Percentiles rank a stretch among this genome's conserved stretches.
These are phyloP conservation scores for Amphiprion percula DNA, from an alignment of 2,113 vertebrate genomes.

Conservation along the genomic window DNA sequence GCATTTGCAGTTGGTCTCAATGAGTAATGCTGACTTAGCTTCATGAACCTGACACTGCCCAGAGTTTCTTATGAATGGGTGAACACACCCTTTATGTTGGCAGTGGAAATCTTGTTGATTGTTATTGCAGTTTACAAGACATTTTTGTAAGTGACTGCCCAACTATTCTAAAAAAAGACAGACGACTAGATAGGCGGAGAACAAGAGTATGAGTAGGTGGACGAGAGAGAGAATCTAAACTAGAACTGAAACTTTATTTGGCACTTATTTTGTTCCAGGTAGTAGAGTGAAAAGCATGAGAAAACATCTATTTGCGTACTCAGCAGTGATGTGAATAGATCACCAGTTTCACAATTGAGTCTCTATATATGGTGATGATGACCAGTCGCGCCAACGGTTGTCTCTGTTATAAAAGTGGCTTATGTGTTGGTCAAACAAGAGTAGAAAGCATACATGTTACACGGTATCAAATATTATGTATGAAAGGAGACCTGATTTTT, in stretches of 20 bases:
- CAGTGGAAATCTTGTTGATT: slow-evolving; percentile 12
- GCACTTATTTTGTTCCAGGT: slow-evolving; percentile 42
- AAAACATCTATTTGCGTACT: slow-evolving; percentile 22
- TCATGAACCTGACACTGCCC: background rate
- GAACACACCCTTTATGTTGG: background rate
- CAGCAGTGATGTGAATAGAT: slow-evolving; percentile 6
- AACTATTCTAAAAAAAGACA: slow-evolving; percentile 20
- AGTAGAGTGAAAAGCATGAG: slow-evolving; percentile 28
- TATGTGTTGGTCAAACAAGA: background rate
- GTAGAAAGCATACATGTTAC: background rate
- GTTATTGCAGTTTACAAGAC: slow-evolving; percentile 15
- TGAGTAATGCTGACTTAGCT: slow-evolving; percentile 5
- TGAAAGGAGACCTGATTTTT: background rate
- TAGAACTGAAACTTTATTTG: slow-evolving; percentile 58
- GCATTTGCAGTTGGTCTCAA: slow-evolving; percentile 17
- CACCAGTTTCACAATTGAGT: slow-evolving; percentile 2
- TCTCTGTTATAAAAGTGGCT: background rate
- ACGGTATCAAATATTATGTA: background rate
- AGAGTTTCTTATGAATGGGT: slow-evolving; percentile 1
- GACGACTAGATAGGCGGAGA: background rate
- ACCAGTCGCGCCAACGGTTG: background rate
- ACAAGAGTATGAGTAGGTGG: slow-evolving; percentile 31
- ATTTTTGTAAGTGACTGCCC: slow-evolving; percentile 7
- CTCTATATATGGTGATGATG: background rate
- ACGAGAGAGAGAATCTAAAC: slow-evolving; percentile 36